Evolutionary conservation across 2,888 invertebrate species (phyloP).

Genomic region (Allolobophora icterica): DNA sequence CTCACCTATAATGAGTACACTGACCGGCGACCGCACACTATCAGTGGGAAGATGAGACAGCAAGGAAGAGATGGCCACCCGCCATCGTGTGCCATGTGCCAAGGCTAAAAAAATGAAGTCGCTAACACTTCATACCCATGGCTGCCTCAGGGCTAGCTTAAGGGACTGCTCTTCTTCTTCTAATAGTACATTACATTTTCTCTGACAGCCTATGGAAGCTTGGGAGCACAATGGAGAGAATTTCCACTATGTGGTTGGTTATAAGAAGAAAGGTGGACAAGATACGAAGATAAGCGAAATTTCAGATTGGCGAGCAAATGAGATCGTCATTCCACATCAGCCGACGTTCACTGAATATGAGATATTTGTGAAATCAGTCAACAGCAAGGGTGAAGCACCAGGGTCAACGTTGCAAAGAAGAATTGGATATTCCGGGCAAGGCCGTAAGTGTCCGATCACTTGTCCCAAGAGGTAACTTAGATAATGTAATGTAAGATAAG

Average conservation of each 20-base stretch:
- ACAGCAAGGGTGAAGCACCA: conserved; percentile 84
- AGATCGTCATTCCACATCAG: conserved; percentile 77
- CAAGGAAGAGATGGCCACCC: too few species aligned
- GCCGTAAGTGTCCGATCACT: conserved; percentile 53
- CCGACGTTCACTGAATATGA: conserved; percentile 83
- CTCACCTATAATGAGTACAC: too few species aligned
- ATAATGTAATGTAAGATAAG: not conserved
- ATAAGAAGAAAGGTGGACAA: conserved; percentile 77
- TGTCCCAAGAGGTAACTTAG: not conserved
- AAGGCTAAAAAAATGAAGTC: too few species aligned
- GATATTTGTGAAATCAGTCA: conserved; percentile 88
- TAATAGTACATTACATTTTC: not conserved
- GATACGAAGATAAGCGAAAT: conserved; percentile 66
- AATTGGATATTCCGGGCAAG: conserved; percentile 86
- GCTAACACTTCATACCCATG: too few species aligned
- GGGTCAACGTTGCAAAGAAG: conserved; percentile 75
- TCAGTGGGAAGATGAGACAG: too few species aligned
- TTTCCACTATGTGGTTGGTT: conserved; percentile 88
- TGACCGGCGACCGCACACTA: too few species aligned
- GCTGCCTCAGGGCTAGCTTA: too few species aligned
- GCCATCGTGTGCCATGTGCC: too few species aligned
- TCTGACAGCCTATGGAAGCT: conserved; percentile 82
- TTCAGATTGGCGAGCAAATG: conserved; percentile 78
- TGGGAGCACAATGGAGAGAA: conserved; percentile 94
- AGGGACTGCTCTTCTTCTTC: too few species aligned